Evolutionary conservation across 2,113 vertebrate species (phyloP), one percentile per base, ranked within the genome.

Genomic region (Orthonyx spaldingii): DNA sequence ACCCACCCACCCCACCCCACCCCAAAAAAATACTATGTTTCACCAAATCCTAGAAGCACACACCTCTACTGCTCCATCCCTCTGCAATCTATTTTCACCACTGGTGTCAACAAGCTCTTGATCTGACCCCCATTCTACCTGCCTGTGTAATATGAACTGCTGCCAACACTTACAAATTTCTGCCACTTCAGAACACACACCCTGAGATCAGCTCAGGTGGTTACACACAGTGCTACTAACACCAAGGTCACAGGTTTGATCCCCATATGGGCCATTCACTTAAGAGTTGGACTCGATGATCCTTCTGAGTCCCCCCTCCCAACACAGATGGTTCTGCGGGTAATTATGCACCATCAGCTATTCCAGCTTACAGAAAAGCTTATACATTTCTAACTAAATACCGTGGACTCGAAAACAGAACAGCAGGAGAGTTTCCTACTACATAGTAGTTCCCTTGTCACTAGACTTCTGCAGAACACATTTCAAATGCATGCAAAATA

Each of bases 231-330:
- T 50, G 53, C 18, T 77, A 18, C 37, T 32, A 32, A 50, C 9
- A 28, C 46, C 37, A 44, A 18, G 27, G 17, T 7, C 0, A 0
- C 35, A 66, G 42, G 44, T 59, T n/a, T 76, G 20, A 35, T 23
- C 6, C 20, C 17, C 7, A 26, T 28, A n/a, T 17, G 44, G 35
- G 9, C 10, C 16, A 11, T 42, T 33, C 53, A 59, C 5, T 32
- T 32, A 22, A 10, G 15, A 86, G 32, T 0, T 44, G 21, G 44
- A 32, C 44, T 33, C 41, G 42, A 72, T 75, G 30, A 50, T 44
- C 17, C 18, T 68, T 52, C 22, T 52, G 53, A 33, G 22, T 33
- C 16, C 50, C 55, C 16, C 50, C 55, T 60, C 78, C 19, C 63
- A 60, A 37, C 33, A 44, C 7, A n/a, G 13, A 88, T 35, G 14